Percentiles rank a stretch among this genome's conserved stretches.
Evolutionary conservation across 2,113 vertebrate genomes (phyloP).

Genomic region (Solea senegalensis): DNA sequence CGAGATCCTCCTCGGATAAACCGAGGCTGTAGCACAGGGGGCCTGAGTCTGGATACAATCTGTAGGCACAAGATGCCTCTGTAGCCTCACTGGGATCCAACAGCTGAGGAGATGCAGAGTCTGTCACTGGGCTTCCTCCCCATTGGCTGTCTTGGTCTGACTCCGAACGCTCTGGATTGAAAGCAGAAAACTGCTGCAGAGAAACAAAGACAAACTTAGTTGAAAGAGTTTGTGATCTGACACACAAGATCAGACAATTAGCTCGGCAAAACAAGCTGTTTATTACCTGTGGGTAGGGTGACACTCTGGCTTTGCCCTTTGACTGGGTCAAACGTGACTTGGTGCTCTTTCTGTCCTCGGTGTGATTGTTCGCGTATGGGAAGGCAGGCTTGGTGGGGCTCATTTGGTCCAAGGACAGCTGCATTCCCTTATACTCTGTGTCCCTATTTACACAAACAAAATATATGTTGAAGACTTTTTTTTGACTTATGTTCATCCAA

Average conservation of each 20-base stretch:
- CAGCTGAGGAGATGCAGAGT: constrained; percentile 93
- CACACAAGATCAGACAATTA: background rate
- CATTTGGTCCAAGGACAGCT: constrained; percentile 97
- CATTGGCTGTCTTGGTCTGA: constrained; percentile 98
- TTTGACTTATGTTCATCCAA: constrained; percentile 21
- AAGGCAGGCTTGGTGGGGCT: constrained; percentile 92
- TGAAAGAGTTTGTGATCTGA: constrained; percentile 3
- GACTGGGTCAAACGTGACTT: constrained; percentile 88
- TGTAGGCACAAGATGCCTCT: constrained; percentile 91
- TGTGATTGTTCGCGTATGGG: constrained; percentile 87
- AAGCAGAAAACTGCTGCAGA: constrained; percentile 90
- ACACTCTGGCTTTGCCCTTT: constrained; percentile 93
- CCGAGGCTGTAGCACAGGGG: constrained; percentile 92
- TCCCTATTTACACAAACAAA: constrained; percentile 82
- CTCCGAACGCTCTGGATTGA: constrained; percentile 93
- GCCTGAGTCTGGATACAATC: constrained; percentile 89
- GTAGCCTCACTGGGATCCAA: constrained; percentile 87
- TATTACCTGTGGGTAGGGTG: constrained; percentile 95
- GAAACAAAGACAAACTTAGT: constrained; percentile 20
- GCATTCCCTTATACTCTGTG: constrained; percentile 97
- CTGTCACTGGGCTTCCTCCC: constrained; percentile 95
- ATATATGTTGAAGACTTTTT: constrained; percentile 20
- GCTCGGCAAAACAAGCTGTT: constrained; percentile 16
- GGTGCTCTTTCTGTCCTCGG: constrained; percentile 89
- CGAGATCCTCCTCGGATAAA: constrained; percentile 84